A percentile compares a stretch with the other conserved stretches of the same genome.
Evolutionary conservation across 2,797 vertebrate species (phyloP).

Genomic region (Mormyrus hasselquistii): DNA sequence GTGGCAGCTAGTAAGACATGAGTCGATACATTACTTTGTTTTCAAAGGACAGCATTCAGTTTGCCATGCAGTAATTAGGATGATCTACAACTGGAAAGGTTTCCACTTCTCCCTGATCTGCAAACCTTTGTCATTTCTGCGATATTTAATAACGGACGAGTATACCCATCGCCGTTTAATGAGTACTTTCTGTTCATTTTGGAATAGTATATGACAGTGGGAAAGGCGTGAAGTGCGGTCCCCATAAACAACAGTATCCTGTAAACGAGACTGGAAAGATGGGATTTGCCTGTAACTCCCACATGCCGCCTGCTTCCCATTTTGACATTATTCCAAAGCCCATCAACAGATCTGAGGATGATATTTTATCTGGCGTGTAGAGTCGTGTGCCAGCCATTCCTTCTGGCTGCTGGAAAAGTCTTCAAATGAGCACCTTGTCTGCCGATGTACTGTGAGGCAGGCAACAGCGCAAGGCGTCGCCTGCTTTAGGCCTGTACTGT

Average conservation of each 20-base stretch:
- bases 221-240: background rate
- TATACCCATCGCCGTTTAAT: background rate
- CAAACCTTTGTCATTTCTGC: background rate
- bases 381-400: constrained; percentile 32
- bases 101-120: background rate
- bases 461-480: too few species aligned
- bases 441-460: background rate
- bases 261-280: background rate
- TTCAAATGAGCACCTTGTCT: constrained; percentile 28
- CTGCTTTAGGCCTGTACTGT: background rate
- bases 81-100: background rate
- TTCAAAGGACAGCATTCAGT: background rate
- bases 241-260: background rate
- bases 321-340: constrained; percentile 25
- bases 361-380: constrained; percentile 42
- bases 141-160: background rate
- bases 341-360: constrained; percentile 26
- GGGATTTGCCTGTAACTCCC: background rate
- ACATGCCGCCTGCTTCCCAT: background rate
- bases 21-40: background rate
- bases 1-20: background rate
- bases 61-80: background rate
- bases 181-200: background rate
- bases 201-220: background rate
- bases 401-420: constrained; percentile 43